phyloP scores from a whole-genome alignment of 64 coral and sea anemone genomes.

The Astreopora myriophthalma region DNA sequence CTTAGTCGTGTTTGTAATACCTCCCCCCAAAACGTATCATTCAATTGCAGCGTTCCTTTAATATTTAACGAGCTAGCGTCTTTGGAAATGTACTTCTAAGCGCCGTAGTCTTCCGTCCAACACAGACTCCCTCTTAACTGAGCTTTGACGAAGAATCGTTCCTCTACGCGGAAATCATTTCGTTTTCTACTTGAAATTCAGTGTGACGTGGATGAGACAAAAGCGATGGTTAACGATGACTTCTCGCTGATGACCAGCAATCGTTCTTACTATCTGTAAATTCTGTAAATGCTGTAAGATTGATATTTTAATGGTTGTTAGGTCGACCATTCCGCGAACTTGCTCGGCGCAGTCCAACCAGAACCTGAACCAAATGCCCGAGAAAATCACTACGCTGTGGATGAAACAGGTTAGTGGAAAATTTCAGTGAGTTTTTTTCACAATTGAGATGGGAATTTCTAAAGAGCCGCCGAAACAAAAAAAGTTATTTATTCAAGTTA shows the following conservation, averaged over 20 bases:
- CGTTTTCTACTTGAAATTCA: neutral
- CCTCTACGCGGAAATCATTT: too few species aligned
- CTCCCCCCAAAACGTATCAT: conserved; percentile 27
- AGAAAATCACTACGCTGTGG: conserved; percentile 1
- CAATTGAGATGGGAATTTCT: neutral
- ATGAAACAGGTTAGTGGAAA: conserved; percentile 37
- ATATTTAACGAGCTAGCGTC: conserved; percentile 33
- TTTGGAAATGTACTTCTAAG: neutral
- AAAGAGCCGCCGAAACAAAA: neutral
- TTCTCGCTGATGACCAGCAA: neutral
- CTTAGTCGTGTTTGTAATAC: neutral
- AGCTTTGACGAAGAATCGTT: neutral
- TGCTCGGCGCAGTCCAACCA: neutral
- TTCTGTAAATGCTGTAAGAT: neutral
- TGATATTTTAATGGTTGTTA: neutral
- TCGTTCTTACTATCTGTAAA: neutral
- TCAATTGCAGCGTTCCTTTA: neutral
- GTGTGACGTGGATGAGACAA: neutral
- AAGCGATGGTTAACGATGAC: neutral
- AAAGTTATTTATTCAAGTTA: neutral
- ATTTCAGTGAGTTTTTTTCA: neutral
- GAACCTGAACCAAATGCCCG: conserved; percentile 19
- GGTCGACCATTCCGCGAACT: neutral
- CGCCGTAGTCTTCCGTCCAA: too few species aligned
- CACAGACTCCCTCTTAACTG: too few species aligned